Conservation (phyloP, 2,797 vertebrate genomes). For the Ctenochaetus hawaiiensis region DNA sequence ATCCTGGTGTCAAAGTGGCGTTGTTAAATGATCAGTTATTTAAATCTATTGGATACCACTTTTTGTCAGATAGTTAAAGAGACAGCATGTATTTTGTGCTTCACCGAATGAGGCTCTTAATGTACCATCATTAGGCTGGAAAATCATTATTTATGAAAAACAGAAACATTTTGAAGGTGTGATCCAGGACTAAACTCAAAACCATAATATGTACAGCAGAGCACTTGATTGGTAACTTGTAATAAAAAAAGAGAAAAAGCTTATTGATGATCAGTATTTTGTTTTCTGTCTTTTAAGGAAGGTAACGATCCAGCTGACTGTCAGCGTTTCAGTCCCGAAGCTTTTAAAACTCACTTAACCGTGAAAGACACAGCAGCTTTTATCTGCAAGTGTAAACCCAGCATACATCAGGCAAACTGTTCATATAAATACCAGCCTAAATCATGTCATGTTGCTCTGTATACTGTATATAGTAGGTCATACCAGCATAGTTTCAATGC, state of each 20-base stretch:
- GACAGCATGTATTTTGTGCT: neutral
- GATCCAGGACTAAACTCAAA: neutral
- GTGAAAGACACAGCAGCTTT: neutral
- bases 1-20: too few relatives aligned
- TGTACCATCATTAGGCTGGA: neutral
- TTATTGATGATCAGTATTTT: neutral
- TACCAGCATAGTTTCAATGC: neutral
- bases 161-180: neutral
- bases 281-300: neutral
- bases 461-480: neutral
- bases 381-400: slow-evolving; percentile 2
- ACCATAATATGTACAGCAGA: neutral
- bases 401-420: neutral
- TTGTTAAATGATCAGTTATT: too few relatives aligned
- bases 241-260: neutral
- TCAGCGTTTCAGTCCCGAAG: neutral
- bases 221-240: neutral
- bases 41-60: too few relatives aligned
- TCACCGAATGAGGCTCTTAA: neutral
- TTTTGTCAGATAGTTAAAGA: too few relatives aligned
- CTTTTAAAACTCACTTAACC: neutral
- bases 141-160: neutral
- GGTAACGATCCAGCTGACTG: neutral
- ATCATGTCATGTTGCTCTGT: neutral
- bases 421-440: neutral